Base-by-base conservation (phyloP, 1,140 invertebrate genomes). In the Bombus difficillimus region DNA sequence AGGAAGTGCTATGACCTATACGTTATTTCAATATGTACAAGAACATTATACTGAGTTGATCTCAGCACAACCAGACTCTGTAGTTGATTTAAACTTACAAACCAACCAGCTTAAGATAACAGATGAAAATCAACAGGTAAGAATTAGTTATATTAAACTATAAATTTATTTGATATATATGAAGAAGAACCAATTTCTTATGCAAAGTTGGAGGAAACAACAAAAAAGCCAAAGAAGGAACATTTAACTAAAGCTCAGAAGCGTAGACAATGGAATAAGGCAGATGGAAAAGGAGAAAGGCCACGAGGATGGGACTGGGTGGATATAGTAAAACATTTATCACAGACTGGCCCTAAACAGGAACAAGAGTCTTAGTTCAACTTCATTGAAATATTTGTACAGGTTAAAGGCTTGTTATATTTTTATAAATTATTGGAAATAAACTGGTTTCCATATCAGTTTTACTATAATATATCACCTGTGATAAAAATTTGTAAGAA, bases 301-400 rank as follows among this genome's bases (percentile, higher is more conserved):
- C 97, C 98, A 2, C 95, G 98, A 43, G 99, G 99, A 5, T 98
- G 97, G 96, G 97, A 99, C 95, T 99, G 99, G 98, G 97, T 99
- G 8, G 98, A 99, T 93, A 97, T 99, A 85, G 97, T 99, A 43
- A 98, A 98, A 95, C 99, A 99, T 95, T 96, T 99, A 62, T 98
- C 98, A n/a, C 98, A 99, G 93, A 97, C 97, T 84, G 97, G 97
- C 72, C 94, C 94, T 47, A 96, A 96, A 91, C 95, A 95, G 75
- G 95, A 95, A 47, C 91, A 92, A 85, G 93, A 94, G 57, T 92
- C 93, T 66, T 94, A 91, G 88, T 77, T 88, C 59, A 83, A 79
- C 75, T 88, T 90, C 85, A 69, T 81, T 91, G 81, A 71, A 91
- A 90, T 92, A 93, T 87, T 94, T 81, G 85, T 92, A 91, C 87